Conservation (phyloP, 2,888 invertebrate species). For the Thymelicus acteon region DNA sequence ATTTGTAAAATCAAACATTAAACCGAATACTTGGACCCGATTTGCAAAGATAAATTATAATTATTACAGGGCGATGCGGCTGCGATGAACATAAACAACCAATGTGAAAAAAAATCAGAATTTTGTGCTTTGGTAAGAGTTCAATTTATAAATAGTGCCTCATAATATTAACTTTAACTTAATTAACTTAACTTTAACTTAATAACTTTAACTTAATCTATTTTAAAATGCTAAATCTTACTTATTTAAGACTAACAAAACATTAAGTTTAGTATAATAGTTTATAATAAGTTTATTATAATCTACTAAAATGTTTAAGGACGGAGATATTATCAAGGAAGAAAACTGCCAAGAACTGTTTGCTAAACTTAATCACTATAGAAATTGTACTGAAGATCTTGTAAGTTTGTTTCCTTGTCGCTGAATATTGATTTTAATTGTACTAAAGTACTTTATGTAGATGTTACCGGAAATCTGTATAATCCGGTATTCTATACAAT, state of each 20-base stretch:
- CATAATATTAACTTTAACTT: too few species aligned
- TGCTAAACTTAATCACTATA: slow-evolving; percentile 63
- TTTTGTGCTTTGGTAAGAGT: slow-evolving; percentile 37
- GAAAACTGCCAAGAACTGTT: slow-evolving; percentile 55
- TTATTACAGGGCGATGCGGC: slow-evolving; percentile 66
- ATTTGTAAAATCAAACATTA: neutral
- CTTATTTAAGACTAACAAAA: too few species aligned
- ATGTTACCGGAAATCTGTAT: too few species aligned
- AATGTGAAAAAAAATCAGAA: slow-evolving; percentile 51
- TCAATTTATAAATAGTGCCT: neutral
- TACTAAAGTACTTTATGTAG: too few species aligned
- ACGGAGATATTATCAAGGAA: slow-evolving; percentile 48
- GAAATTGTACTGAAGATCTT: slow-evolving; percentile 58
- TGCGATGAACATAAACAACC: slow-evolving; percentile 54
- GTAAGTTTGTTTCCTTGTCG: slow-evolving; percentile 50
- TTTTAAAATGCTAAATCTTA: neutral
- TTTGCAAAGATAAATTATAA: neutral
- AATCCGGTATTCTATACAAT: too few species aligned
- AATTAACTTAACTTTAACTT: too few species aligned
- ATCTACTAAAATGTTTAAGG: slow-evolving; percentile 42
- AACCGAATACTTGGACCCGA: neutral
- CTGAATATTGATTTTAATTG: too few species aligned
- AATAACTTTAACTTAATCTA: too few species aligned
- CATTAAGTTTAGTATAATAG: too few species aligned
- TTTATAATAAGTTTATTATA: too few species aligned